These are phyloP conservation scores for Platyrinchus mystaceus DNA, from an alignment of 2,797 vertebrate genomes.

Conservation along the genomic window DNA sequence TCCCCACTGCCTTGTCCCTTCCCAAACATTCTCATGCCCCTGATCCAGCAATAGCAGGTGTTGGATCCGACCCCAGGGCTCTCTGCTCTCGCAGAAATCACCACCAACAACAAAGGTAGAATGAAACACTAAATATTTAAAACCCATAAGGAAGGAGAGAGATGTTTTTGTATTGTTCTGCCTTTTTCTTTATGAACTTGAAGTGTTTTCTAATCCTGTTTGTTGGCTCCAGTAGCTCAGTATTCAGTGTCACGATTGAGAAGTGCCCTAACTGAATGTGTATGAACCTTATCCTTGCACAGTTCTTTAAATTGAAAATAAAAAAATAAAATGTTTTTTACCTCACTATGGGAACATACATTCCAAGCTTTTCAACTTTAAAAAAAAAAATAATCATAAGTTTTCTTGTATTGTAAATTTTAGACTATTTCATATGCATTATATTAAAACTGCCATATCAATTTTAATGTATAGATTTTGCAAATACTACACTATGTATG, in stretches of 20 bases:
- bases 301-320: slow-evolving; percentile 86
- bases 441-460: slow-evolving; percentile 99
- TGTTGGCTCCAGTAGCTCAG: slow-evolving; percentile 73
- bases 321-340: slow-evolving; percentile 85
- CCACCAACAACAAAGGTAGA: slow-evolving; percentile 28
- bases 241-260: slow-evolving; percentile 74
- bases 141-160: slow-evolving; percentile 42
- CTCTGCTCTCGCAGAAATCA: slow-evolving; percentile 45
- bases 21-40: background rate
- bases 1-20: background rate
- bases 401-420: slow-evolving; percentile 99
- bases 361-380: slow-evolving; percentile 96
- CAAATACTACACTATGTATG: slow-evolving; percentile 99
- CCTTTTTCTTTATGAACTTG: slow-evolving; percentile 75
- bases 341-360: slow-evolving; percentile 93
- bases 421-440: slow-evolving; percentile 99
- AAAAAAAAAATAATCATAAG: slow-evolving; percentile 73
- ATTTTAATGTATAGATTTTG: slow-evolving; percentile 99
- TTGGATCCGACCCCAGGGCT: background rate
- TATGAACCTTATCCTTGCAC: slow-evolving; percentile 82
- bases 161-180: slow-evolving; percentile 69
- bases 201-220: slow-evolving; percentile 76
- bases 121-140: slow-evolving; percentile 52
- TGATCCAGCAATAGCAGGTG: background rate
- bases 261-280: slow-evolving; percentile 82